These are phyloP conservation scores for Centroberyx gerrardi DNA, from an alignment of 2,797 vertebrate species.

Conservation along the genomic window DNA sequence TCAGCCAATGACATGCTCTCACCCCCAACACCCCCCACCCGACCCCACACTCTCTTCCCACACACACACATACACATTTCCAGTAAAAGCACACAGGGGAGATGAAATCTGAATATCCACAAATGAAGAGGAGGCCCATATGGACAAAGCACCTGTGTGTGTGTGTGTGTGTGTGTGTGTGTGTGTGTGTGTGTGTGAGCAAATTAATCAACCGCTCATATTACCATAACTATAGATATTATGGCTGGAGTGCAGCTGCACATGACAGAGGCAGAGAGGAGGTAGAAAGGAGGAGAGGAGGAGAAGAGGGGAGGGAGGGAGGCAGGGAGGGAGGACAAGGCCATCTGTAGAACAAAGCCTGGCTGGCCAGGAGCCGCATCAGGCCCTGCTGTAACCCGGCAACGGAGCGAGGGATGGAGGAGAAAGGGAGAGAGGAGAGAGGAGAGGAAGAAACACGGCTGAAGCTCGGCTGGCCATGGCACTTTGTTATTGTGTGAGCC, in stretches of 20 bases:
- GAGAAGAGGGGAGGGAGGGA: conserved; percentile 10
- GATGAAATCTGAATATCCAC: conserved; percentile 45
- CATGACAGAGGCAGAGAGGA: conserved; percentile 58
- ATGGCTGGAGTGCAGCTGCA: conserved; percentile 63
- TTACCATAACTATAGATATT: conserved; percentile 61
- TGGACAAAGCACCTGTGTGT: conserved; percentile 42
- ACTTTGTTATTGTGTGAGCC: conserved; percentile 43
- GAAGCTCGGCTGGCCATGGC: conserved; percentile 38
- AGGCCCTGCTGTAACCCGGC: conserved; percentile 74
- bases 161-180: conserved; percentile 5
- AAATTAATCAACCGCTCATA: conserved; percentile 59
- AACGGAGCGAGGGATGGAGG: conserved; percentile 52
- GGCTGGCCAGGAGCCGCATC: conserved; percentile 55
- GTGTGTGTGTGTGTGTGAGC: conserved; percentile 6
- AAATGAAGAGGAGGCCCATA: conserved; percentile 39
- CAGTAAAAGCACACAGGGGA: conserved; percentile 43
- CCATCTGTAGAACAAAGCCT: conserved; percentile 74
- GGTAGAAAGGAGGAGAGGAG: conserved; percentile 40
- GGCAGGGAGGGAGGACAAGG: conserved; percentile 24
- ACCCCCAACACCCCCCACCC: not conserved
- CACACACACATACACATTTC: conserved; percentile 11
- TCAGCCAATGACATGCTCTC: conserved; percentile 36
- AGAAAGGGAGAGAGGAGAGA: conserved; percentile 17
- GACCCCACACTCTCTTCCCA: conserved; percentile 30
- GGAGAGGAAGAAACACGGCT: conserved; percentile 3